Percentiles rank a stretch among this genome's conserved stretches.
Conservation (phyloP, 2,888 invertebrate genomes). For the Catocala sponsa region DNA sequence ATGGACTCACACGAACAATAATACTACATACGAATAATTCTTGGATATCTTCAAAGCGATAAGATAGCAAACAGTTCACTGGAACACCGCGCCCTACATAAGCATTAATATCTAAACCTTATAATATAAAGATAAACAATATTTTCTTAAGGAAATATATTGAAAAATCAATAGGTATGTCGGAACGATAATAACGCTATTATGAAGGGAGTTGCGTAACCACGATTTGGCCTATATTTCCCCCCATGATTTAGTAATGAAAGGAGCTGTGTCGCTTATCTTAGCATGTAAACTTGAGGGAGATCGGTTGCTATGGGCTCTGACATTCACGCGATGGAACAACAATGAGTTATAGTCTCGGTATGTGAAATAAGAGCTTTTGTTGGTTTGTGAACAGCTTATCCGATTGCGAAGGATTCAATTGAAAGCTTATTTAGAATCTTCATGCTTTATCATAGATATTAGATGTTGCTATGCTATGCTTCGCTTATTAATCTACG, state of each 20-base stretch:
- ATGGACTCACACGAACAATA: not conserved
- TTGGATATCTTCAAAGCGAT: not conserved
- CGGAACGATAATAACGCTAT: constrained; percentile 18
- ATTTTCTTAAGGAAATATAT: constrained; percentile 6
- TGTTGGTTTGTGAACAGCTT: not conserved
- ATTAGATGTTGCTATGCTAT: too few species aligned
- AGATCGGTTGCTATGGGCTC: constrained; percentile 26
- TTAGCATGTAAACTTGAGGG: constrained; percentile 26
- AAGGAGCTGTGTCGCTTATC: constrained; percentile 39
- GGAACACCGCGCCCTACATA: not conserved
- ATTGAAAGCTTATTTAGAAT: not conserved
- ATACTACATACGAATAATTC: not conserved
- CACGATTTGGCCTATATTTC: constrained; percentile 34
- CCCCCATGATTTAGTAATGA: constrained; percentile 21
- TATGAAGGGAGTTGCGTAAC: constrained; percentile 20
- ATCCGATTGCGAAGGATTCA: constrained; percentile 2
- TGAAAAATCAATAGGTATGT: constrained; percentile 11
- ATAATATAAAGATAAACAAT: constrained; percentile 1
- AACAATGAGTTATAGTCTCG: constrained; percentile 11
- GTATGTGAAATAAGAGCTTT: constrained; percentile 7
- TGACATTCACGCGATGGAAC: constrained; percentile 19
- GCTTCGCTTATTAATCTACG: too few species aligned
- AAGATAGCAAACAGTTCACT: not conserved
- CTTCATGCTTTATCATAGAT: too few species aligned
- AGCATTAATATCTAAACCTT: not conserved